phyloP scores from a whole-genome alignment of 1,140 invertebrate genomes.

The Pissodes strobi region DNA sequence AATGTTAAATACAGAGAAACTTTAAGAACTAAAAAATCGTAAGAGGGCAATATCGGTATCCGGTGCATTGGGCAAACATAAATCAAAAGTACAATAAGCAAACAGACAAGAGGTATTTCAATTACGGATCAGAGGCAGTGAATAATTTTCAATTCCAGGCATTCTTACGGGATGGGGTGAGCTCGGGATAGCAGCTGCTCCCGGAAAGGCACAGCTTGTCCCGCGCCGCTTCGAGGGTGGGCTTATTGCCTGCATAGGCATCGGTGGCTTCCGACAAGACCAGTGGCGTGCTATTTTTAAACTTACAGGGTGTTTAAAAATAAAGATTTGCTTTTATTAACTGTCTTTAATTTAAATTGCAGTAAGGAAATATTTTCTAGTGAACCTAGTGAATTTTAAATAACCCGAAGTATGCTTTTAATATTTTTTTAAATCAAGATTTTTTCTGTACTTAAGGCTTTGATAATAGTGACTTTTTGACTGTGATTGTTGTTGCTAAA shows the following conservation, averaged over 20 bases:
- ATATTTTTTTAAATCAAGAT: too few species aligned
- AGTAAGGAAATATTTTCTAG: too few species aligned
- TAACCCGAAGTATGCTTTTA: too few species aligned
- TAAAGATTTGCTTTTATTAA: background rate
- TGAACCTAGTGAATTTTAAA: too few species aligned
- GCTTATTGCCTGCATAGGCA: constrained; percentile 35
- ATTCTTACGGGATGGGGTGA: constrained; percentile 40
- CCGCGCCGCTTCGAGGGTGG: constrained; percentile 19
- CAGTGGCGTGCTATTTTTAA: too few species aligned
- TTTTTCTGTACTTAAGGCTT: too few species aligned
- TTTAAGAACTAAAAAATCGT: too few species aligned
- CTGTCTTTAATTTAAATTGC: too few species aligned
- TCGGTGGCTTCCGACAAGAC: background rate
- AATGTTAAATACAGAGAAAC: too few species aligned
- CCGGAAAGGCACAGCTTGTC: constrained; percentile 41
- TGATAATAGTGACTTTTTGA: too few species aligned
- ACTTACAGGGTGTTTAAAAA: too few species aligned
- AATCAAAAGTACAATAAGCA: constrained; percentile 44
- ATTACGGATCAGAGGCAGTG: constrained; percentile 47
- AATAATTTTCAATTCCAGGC: constrained; percentile 49
- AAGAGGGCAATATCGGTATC: background rate
- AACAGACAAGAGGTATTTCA: constrained; percentile 48
- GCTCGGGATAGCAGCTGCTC: constrained; percentile 47
- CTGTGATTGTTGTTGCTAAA: too few species aligned
- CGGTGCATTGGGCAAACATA: constrained; percentile 19